Percentiles rank a stretch among this genome's conserved stretches.
These are phyloP conservation scores for Leucopsar rothschildi DNA, from an alignment of 2,113 vertebrate genomes.

Conservation along the genomic window DNA sequence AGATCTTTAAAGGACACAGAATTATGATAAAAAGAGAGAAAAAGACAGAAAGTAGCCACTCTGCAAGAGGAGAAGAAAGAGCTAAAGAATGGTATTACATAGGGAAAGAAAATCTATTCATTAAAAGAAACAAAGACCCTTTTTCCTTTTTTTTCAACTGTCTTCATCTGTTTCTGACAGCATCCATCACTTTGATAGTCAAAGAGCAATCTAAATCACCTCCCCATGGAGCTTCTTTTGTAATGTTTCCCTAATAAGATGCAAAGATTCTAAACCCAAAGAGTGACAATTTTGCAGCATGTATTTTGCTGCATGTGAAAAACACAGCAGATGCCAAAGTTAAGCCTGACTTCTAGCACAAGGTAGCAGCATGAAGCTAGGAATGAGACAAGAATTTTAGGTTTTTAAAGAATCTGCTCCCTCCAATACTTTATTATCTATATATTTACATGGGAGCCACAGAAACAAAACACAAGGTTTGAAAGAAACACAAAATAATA, in stretches of 20 bases:
- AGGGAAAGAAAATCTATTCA: constrained; percentile 30
- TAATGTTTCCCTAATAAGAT: constrained; percentile 28
- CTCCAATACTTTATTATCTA: neutral
- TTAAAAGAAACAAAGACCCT: constrained; percentile 39
- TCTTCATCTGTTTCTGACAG: constrained; percentile 48
- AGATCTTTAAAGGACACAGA: neutral
- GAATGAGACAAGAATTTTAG: neutral
- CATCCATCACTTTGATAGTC: constrained; percentile 40
- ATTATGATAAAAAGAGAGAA: constrained; percentile 4
- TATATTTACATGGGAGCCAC: neutral
- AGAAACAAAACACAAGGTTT: neutral
- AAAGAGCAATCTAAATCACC: constrained; percentile 5
- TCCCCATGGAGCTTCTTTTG: constrained; percentile 35
- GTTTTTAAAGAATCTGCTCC: neutral
- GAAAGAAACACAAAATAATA: neutral
- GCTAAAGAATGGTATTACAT: neutral
- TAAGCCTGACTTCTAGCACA: neutral
- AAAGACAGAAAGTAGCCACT: neutral
- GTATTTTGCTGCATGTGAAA: constrained; percentile 12
- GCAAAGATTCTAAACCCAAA: constrained; percentile 3
- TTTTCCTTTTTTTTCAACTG: constrained; percentile 45
- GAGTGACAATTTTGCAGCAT: neutral
- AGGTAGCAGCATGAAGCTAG: neutral
- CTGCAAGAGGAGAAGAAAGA: neutral
- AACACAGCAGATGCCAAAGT: neutral